Conservation (phyloP, 2,113 vertebrate species). For the Phrynosoma platyrhinos region DNA sequence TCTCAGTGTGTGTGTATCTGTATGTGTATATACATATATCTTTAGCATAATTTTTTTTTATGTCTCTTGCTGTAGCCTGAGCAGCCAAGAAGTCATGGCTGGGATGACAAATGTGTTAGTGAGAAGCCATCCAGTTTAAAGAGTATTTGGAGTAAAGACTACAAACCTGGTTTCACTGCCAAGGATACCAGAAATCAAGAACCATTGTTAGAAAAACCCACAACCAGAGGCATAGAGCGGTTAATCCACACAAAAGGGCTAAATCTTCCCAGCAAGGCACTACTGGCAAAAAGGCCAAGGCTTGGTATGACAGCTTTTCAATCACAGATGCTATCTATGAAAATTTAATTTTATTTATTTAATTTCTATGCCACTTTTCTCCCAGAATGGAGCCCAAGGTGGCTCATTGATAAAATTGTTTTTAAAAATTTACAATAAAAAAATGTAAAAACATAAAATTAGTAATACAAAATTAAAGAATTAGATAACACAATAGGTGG, state of each 20-base stretch:
- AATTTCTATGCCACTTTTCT: no score
- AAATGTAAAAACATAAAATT: background rate
- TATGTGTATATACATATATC: no score
- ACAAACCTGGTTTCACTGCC: conserved; percentile 53
- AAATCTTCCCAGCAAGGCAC: conserved; percentile 79
- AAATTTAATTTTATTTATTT: background rate
- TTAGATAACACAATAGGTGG: background rate
- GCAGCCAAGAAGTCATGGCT: conserved; percentile 80
- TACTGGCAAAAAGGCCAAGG: conserved; percentile 83
- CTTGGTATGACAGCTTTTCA: conserved; percentile 79
- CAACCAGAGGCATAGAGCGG: conserved; percentile 81
- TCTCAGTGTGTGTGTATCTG: no score
- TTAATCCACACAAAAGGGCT: conserved; percentile 75
- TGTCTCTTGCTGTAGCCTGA: conserved; percentile 66
- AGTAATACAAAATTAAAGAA: background rate
- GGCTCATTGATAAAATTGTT: background rate
- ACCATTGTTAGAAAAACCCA: conserved; percentile 65
- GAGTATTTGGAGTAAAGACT: conserved; percentile 86
- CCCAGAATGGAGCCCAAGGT: no score
- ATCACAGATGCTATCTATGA: background rate
- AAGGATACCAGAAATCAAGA: conserved; percentile 34
- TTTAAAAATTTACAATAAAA: background rate
- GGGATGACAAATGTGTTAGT: conserved; percentile 70
- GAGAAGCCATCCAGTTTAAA: conserved; percentile 30
- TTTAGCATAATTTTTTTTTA: background rate